phyloP scores from a whole-genome alignment of 2,888 invertebrate genomes.

The Cyaniris semiargus region DNA sequence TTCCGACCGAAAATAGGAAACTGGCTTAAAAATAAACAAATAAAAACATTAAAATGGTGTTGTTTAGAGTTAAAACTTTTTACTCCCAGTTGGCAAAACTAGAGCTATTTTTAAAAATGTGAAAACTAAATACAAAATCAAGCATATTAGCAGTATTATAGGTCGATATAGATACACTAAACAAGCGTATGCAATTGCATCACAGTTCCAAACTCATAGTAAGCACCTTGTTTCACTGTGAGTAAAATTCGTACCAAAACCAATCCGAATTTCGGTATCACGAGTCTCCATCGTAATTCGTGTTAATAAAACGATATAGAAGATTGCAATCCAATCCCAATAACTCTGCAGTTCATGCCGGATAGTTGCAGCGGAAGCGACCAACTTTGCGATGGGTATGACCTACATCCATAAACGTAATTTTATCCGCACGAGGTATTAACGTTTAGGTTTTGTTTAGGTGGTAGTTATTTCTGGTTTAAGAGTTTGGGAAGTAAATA shows the following conservation, averaged over 20 bases:
- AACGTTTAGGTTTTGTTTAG: neutral
- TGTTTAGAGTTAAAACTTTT: neutral
- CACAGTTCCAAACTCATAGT: neutral
- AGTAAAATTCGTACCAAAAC: neutral
- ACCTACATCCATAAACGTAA: constrained; percentile 23
- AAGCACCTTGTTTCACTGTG: neutral
- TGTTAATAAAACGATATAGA: constrained; percentile 22
- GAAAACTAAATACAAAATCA: neutral
- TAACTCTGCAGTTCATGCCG: constrained; percentile 21
- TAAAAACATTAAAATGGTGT: neutral
- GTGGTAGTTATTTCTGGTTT: neutral
- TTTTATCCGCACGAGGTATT: neutral
- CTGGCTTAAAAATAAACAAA: neutral
- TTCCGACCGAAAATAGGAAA: neutral
- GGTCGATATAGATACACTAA: neutral
- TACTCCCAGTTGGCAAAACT: neutral
- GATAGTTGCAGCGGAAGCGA: constrained; percentile 10
- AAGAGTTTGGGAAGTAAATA: neutral
- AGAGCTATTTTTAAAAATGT: neutral
- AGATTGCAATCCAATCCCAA: constrained; percentile 22
- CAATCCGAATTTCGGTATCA: constrained; percentile 8
- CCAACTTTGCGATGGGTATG: neutral
- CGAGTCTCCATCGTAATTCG: constrained; percentile 15
- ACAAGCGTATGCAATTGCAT: neutral
- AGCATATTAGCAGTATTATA: neutral